A percentile compares a stretch with the other conserved stretches of the same genome.
phyloP scores from a whole-genome alignment of 2,113 vertebrate species.

The Arenaria interpres region DNA sequence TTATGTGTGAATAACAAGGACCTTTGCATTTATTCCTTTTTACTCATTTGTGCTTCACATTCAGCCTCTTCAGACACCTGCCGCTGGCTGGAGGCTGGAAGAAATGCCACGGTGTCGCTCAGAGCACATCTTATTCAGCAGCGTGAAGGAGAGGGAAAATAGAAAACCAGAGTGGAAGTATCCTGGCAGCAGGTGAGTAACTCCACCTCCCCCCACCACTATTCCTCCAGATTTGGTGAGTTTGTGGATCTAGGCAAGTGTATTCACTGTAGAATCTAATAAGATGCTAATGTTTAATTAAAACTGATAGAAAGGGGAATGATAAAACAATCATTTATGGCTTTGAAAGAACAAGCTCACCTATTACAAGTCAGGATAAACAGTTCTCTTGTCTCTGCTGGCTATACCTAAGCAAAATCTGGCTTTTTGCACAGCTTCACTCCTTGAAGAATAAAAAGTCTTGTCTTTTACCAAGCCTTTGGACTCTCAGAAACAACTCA shows the following conservation, averaged over 20 bases:
- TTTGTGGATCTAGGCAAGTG: not conserved
- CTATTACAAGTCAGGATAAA: not conserved
- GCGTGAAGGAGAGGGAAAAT: not conserved
- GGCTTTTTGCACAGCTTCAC: not conserved
- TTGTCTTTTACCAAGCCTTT: not conserved
- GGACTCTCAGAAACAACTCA: not conserved
- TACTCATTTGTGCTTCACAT: fast-evolving
- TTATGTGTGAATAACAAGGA: not conserved
- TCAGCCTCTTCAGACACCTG: not conserved
- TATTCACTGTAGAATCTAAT: not conserved
- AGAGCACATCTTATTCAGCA: not conserved
- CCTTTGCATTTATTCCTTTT: not conserved
- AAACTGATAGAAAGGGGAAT: not conserved
- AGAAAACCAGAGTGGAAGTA: not conserved
- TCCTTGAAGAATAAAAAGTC: not conserved
- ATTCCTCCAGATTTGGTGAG: not conserved
- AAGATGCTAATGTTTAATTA: not conserved
- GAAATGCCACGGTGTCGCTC: not conserved
- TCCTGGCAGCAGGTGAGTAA: not conserved
- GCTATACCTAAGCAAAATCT: not conserved
- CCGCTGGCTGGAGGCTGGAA: not conserved
- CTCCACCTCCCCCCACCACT: not conserved
- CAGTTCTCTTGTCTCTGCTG: not conserved
- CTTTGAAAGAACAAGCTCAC: not conserved
- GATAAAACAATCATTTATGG: not conserved